Conservation (phyloP, 1,140 invertebrate species). For the Lamellibrachia luymesi region DNA sequence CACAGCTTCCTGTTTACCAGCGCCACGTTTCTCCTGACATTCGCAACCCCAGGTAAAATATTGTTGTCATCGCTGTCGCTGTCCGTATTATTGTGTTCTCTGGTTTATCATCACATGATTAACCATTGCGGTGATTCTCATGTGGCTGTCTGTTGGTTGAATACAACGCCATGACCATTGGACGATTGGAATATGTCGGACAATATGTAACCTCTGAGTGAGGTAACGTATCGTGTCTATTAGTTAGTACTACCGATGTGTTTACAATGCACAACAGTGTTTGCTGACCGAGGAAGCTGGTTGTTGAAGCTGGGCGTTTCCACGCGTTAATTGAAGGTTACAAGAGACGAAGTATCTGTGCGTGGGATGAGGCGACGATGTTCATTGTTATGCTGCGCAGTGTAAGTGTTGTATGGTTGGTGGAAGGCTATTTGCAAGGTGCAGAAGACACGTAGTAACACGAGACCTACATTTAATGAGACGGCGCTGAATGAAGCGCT, state of each 20-base stretch:
- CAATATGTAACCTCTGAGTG: too few species aligned
- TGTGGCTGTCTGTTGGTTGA: too few species aligned
- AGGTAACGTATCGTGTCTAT: too few species aligned
- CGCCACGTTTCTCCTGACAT: not conserved
- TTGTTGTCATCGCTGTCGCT: too few species aligned
- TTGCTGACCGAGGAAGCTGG: not conserved
- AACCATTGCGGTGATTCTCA: too few species aligned
- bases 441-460: not conserved
- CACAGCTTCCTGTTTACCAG: not conserved
- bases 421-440: not conserved
- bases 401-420: not conserved
- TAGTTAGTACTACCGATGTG: too few species aligned
- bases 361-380: not conserved
- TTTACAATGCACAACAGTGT: too few species aligned
- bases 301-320: not conserved
- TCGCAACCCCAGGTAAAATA: not conserved
- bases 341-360: not conserved
- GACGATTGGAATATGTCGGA: too few species aligned
- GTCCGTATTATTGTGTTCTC: too few species aligned
- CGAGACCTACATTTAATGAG: not conserved
- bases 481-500: not conserved
- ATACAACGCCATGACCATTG: too few species aligned
- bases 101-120: too few species aligned
- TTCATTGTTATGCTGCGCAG: not conserved
- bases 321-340: not conserved